Percentiles rank a stretch among this genome's conserved stretches.
These are phyloP conservation scores for Stigmatopora nigra DNA, from an alignment of 2,113 vertebrate genomes.

Conservation along the genomic window DNA sequence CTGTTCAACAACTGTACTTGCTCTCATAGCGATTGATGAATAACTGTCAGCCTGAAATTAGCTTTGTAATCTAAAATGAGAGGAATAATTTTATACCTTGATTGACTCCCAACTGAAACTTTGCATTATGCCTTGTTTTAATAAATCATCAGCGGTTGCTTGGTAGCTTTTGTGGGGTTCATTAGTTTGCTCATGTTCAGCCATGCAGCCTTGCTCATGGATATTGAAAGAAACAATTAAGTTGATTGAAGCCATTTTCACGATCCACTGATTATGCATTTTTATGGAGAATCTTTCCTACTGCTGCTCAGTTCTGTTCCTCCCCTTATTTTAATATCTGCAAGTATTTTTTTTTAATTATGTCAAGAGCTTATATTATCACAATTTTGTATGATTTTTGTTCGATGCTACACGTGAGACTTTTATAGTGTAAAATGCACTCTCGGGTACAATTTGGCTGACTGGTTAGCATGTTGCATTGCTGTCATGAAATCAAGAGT, in stretches of 20 bases:
- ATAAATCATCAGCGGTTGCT: not conserved
- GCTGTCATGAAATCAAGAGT: too few relatives aligned
- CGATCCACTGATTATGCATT: not conserved
- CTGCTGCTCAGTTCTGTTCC: not conserved
- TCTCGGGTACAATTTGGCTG: too few relatives aligned
- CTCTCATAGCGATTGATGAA: constrained; percentile 39
- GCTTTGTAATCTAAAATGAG: constrained; percentile 39
- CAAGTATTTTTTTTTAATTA: not conserved
- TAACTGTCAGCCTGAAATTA: constrained; percentile 42
- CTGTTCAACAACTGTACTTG: constrained; percentile 33
- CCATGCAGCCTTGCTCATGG: not conserved
- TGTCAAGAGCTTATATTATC: too few relatives aligned
- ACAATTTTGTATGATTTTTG: too few relatives aligned
- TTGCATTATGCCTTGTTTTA: not conserved
- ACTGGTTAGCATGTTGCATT: too few relatives aligned
- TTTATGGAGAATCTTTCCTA: not conserved
- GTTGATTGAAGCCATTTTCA: not conserved
- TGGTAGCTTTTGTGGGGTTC: not conserved
- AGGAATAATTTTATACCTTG: constrained; percentile 29
- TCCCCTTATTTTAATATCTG: not conserved
- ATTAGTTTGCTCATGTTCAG: not conserved
- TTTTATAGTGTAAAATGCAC: too few relatives aligned
- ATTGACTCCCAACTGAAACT: not conserved
- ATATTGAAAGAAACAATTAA: not conserved
- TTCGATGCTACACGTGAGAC: too few relatives aligned